Evolutionary conservation across 2,888 invertebrate species (phyloP).

Genomic region (Limnephilus lunatus): DNA sequence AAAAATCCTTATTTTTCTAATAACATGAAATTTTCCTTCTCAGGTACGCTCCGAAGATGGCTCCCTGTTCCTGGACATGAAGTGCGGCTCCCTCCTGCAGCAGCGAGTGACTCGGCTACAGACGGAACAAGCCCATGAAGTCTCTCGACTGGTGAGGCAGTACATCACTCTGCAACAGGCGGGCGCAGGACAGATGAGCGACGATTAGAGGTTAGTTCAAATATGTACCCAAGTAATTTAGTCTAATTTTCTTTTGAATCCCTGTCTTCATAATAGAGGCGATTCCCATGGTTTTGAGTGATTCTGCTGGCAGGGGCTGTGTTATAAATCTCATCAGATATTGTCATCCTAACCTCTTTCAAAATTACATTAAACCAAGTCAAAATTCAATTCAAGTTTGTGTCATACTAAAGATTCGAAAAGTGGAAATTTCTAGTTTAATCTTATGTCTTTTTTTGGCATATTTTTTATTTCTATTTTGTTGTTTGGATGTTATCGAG

Average conservation of each 20-base stretch:
- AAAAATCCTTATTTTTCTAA: not conserved
- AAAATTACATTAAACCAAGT: too few relatives aligned
- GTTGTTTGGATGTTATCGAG: too few relatives aligned
- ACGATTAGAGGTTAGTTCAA: conserved; percentile 49
- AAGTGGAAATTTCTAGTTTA: too few relatives aligned
- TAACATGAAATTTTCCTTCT: not conserved
- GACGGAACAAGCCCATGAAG: conserved; percentile 98
- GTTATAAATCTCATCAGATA: not conserved
- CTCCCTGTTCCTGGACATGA: conserved; percentile 95
- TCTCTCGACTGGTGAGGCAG: conserved; percentile 95
- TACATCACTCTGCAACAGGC: conserved; percentile 91
- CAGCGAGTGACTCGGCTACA: conserved; percentile 96
- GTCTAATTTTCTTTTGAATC: not conserved
- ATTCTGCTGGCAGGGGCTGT: not conserved
- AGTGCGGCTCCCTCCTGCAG: conserved; percentile 96
- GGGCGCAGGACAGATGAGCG: conserved; percentile 63
- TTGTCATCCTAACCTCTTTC: too few relatives aligned
- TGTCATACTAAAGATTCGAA: too few relatives aligned
- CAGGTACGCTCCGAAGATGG: conserved; percentile 93
- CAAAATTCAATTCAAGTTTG: too few relatives aligned
- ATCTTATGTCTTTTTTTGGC: too few relatives aligned
- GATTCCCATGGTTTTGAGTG: not conserved
- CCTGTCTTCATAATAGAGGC: not conserved
- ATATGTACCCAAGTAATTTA: not conserved
- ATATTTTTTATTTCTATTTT: too few relatives aligned